Conservation (phyloP, 2,888 invertebrate genomes). For the Hyposoter dolosus region DNA sequence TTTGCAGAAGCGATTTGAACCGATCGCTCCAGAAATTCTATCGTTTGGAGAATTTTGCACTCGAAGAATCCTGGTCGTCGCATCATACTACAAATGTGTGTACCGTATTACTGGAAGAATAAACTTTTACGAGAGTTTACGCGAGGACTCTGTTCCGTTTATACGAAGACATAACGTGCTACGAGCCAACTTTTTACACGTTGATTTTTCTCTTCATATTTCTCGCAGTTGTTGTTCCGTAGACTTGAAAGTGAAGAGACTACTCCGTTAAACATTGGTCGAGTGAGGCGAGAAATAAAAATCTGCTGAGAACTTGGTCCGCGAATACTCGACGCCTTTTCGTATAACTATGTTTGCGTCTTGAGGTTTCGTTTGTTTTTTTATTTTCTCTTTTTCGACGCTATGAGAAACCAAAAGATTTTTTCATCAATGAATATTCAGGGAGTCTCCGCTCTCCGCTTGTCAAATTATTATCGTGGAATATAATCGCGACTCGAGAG, state of each 20-base stretch:
- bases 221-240: conserved; percentile 11
- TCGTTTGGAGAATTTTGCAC: neutral
- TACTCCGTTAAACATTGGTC: conserved; percentile 36
- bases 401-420: conserved; percentile 14
- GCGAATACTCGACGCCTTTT: conserved; percentile 11
- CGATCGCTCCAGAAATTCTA: neutral
- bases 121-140: conserved; percentile 34
- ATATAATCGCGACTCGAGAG: conserved; percentile 23
- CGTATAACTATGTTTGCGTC: conserved; percentile 13
- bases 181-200: conserved; percentile 53
- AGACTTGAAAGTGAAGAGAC: conserved; percentile 28
- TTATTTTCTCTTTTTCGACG: neutral
- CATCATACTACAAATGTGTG: conserved; percentile 2
- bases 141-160: conserved; percentile 35
- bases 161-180: conserved; percentile 31
- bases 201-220: conserved; percentile 2
- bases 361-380: neutral
- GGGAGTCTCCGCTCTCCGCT: conserved; percentile 11
- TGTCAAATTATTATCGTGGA: conserved; percentile 49
- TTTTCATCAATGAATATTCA: conserved; percentile 61
- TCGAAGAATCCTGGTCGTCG: neutral
- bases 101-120: conserved; percentile 13
- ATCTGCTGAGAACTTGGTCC: conserved; percentile 21
- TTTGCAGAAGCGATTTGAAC: neutral
- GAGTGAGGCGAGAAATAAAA: conserved; percentile 29